Conservation (phyloP, 37 sponge, comb jelly and placozoan genomes). For the Aplysina aerophoba region DNA sequence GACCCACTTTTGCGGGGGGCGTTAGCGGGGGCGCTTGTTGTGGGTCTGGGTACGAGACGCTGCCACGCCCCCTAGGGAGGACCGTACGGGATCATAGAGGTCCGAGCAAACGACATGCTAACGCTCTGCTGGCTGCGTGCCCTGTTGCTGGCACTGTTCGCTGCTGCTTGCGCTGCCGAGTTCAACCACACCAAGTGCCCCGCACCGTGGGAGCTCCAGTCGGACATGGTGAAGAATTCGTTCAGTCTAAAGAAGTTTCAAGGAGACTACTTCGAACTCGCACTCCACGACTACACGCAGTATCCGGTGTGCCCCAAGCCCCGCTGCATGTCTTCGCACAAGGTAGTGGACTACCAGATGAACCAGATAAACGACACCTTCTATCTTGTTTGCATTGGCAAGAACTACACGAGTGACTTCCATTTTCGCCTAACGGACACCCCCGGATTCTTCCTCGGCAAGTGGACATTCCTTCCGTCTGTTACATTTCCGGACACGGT, state of each 20-base stretch:
- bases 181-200: constrained; percentile 68
- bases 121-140: no score
- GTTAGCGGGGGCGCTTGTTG: no score
- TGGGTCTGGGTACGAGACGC: no score
- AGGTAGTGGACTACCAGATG: constrained; percentile 27
- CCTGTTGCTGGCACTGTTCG: not conserved
- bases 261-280: constrained; percentile 61
- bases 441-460: constrained; percentile 45
- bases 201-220: constrained; percentile 54
- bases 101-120: no score
- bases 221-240: constrained; percentile 44
- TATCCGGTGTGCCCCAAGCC: constrained; percentile 56
- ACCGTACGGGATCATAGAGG: no score
- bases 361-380: constrained; percentile 59
- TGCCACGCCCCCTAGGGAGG: no score
- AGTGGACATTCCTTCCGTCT: not conserved
- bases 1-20: no score
- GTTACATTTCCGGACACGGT: constrained; percentile 54
- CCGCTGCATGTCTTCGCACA: constrained; percentile 48
- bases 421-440: constrained; percentile 48
- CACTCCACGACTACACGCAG: constrained; percentile 72
- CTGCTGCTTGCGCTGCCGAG: not conserved
- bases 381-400: constrained; percentile 34
- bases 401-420: constrained; percentile 11
- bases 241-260: constrained; percentile 52